Evolutionary conservation across 2,797 vertebrate genomes (phyloP), one percentile per base, ranked within the genome.

Genomic region (Mareca strepera): DNA sequence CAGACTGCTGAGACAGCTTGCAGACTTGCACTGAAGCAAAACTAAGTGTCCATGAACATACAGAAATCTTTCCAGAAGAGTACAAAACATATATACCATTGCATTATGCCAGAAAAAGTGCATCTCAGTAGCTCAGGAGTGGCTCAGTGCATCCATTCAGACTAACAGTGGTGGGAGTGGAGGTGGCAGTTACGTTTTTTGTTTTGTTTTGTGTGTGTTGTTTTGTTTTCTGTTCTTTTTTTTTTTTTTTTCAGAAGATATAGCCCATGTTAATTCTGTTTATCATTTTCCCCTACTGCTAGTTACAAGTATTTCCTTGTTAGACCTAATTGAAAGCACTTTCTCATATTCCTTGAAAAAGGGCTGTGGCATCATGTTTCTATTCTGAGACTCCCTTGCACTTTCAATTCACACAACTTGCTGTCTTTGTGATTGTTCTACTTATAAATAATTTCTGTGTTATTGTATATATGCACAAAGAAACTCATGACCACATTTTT

Each of bases 1-100:
- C 35, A 84, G 86, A 94, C 59, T 94, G 96, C 94, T 96, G 91
- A 96, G 85, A 86, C 89, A 92, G 93, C 91, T 92, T 39, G 1
- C 26, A 67, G 52, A 44, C 76, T 91, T 73, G 39, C 63, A 83
- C 31, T 1, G 17, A 60, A 87, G 60, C 41, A 94, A 72, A 96
- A 95, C 58, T 68, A 79, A 95, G 48, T 0, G 16, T 70, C 82
- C 84, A 37, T 18, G 60, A 85, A 82, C 68, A 74, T 23, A 87
- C 4, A 87, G 53, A 81, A 81, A 78, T 69, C 28, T 83, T 83
- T 83, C 76, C 73, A 90, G 46, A 73, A 66, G n/a, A 81, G 35
- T 60, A 79, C 9, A 73, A 92, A 93, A 88, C 35, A 85, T 23
- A 52, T 13, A 69, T 22, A 86, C 11, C 20, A 39, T 92, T 60